phyloP scores from a whole-genome alignment of 1,140 invertebrate genomes.

The Aricia agestis region DNA sequence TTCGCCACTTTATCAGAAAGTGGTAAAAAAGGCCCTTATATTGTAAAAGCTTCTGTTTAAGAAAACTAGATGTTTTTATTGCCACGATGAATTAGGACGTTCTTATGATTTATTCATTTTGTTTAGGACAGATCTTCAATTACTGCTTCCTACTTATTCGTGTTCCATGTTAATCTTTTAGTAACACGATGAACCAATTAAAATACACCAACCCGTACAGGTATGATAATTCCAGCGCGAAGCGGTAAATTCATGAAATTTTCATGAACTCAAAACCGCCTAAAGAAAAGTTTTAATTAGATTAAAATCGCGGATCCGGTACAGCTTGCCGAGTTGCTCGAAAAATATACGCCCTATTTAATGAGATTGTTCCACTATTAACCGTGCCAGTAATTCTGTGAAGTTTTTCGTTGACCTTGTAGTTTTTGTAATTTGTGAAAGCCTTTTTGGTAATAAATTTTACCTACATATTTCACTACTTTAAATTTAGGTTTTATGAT shows the following conservation, averaged over 20 bases:
- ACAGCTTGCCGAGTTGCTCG: neutral
- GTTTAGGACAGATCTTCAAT: neutral
- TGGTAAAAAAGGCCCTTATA: too few species aligned
- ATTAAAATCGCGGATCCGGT: neutral
- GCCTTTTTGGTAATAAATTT: neutral
- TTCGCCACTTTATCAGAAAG: too few species aligned
- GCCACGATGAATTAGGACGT: too few species aligned
- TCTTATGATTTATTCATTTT: neutral
- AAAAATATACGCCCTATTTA: slow-evolving; percentile 1
- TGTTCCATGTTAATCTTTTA: neutral
- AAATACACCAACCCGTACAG: neutral
- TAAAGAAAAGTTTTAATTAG: neutral
- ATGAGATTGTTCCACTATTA: neutral
- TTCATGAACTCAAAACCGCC: neutral
- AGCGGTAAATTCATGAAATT: neutral
- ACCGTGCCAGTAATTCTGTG: neutral
- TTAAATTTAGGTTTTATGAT: too few species aligned
- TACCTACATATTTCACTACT: too few species aligned
- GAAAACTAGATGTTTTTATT: too few species aligned
- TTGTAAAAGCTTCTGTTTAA: too few species aligned
- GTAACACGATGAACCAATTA: neutral
- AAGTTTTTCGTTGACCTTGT: neutral
- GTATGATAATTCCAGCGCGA: neutral
- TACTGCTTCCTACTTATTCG: neutral
- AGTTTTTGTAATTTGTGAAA: neutral